These are phyloP conservation scores for Anarrhichthys ocellatus DNA, from an alignment of 2,113 vertebrate genomes.

Conservation along the genomic window DNA sequence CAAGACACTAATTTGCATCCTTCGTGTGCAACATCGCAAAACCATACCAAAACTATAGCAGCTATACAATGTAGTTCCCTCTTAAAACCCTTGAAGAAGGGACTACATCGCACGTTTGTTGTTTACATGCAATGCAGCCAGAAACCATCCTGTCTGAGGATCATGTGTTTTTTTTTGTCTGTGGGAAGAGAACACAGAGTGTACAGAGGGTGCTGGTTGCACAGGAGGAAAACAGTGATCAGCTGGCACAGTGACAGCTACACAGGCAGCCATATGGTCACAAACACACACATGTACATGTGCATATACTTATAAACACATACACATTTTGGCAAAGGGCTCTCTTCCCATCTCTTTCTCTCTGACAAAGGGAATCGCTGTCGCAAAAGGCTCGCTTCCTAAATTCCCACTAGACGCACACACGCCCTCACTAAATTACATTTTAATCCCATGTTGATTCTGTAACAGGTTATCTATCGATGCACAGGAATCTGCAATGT, in stretches of 20 bases:
- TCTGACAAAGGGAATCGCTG: slow-evolving; percentile 47
- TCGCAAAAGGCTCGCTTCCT: slow-evolving; percentile 5
- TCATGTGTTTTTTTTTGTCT: slow-evolving; percentile 22
- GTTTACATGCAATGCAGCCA: slow-evolving; percentile 1
- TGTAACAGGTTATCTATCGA: slow-evolving; percentile 73
- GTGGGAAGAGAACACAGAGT: slow-evolving; percentile 23
- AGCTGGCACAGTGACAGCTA: slow-evolving; percentile 71
- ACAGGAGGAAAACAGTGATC: slow-evolving; percentile 64
- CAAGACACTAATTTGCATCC: slow-evolving; percentile 27
- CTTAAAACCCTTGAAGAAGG: slow-evolving; percentile 8
- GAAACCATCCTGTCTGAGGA: slow-evolving; percentile 24
- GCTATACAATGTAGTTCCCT: background rate
- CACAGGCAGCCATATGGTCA: slow-evolving; percentile 78
- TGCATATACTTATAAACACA: slow-evolving; percentile 4
- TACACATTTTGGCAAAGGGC: slow-evolving; percentile 27
- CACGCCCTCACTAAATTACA: slow-evolving; percentile 37
- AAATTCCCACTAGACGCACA: slow-evolving; percentile 40
- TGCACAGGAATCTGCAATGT: slow-evolving; percentile 68
- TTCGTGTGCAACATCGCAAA: slow-evolving; percentile 4
- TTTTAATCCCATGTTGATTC: slow-evolving; percentile 63
- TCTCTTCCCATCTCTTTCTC: slow-evolving; percentile 1
- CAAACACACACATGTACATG: background rate
- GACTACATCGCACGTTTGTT: slow-evolving; percentile 15
- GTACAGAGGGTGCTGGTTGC: slow-evolving; percentile 47
- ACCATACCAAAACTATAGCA: background rate